A percentile compares a stretch with the other conserved stretches of the same genome.
Evolutionary conservation across 2,113 vertebrate species (phyloP).

Genomic region (Macheiramphus alcinus): DNA sequence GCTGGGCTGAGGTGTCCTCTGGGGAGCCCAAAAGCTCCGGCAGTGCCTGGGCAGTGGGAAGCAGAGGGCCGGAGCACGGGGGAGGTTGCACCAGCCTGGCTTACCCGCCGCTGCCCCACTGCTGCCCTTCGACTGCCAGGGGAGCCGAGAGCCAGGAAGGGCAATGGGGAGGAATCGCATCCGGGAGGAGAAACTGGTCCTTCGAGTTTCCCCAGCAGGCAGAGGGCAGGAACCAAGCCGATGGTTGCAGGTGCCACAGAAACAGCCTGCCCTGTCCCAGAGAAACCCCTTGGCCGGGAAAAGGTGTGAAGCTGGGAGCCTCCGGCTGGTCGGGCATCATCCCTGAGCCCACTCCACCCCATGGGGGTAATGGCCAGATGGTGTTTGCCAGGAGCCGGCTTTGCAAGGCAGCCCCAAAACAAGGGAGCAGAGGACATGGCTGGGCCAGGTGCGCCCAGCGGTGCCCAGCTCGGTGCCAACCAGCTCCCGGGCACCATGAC

Average conservation of each 20-base stretch:
- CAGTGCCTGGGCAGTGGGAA: neutral
- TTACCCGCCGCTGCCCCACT: neutral
- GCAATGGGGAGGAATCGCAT: neutral
- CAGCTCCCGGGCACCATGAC: neutral
- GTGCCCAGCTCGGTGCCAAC: rapidly evolving
- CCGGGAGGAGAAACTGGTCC: neutral
- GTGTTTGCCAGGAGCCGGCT: neutral
- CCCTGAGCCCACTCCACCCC: neutral
- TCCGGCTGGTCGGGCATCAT: rapidly evolving
- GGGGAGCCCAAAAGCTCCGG: neutral
- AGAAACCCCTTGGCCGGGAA: neutral
- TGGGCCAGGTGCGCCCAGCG: neutral
- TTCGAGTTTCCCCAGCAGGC: neutral
- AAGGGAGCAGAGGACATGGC: neutral
- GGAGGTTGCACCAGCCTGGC: neutral
- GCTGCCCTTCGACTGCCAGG: neutral
- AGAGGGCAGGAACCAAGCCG: neutral
- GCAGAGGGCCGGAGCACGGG: neutral
- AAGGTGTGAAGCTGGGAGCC: neutral
- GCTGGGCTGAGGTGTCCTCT: neutral
- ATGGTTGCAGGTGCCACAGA: neutral
- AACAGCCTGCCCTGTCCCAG: neutral
- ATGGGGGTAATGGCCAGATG: rapidly evolving
- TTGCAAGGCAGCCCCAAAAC: neutral
- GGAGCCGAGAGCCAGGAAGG: rapidly evolving